A percentile compares a stretch with the other conserved stretches of the same genome.
Evolutionary conservation across 1,140 invertebrate species (phyloP).

Genomic region (Luehdorfia chinensis): DNA sequence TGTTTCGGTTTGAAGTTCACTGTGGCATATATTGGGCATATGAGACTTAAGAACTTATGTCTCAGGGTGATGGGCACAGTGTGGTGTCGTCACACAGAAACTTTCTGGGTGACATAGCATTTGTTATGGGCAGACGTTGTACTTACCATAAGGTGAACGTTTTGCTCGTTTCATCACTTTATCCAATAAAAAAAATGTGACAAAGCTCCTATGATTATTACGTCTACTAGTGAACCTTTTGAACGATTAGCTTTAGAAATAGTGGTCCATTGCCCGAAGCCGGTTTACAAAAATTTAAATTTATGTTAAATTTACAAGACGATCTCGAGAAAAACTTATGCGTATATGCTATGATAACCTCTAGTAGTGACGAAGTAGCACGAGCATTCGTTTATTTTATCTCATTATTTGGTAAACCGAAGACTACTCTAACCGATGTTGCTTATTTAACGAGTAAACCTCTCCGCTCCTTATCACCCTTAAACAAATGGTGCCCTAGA

Average conservation of each 20-base stretch:
- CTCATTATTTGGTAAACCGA: slow-evolving; percentile 41
- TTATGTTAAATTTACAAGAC: too few species aligned
- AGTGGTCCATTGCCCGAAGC: slow-evolving; percentile 35
- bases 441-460: slow-evolving; percentile 44
- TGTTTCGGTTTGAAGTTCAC: too few species aligned
- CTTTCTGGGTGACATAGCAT: too few species aligned
- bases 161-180: too few species aligned
- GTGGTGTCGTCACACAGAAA: too few species aligned
- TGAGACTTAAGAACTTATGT: too few species aligned
- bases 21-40: slow-evolving; percentile 23
- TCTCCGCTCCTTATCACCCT: slow-evolving; percentile 36
- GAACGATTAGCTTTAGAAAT: slow-evolving; percentile 35
- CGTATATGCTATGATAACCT: slow-evolving; percentile 34
- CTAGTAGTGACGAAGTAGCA: slow-evolving; percentile 33
- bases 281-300: slow-evolving; percentile 28
- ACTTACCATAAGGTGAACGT: too few species aligned
- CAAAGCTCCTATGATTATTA: slow-evolving; percentile 41
- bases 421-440: slow-evolving; percentile 54
- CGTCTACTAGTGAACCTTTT: slow-evolving; percentile 31
- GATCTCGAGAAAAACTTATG: slow-evolving; percentile 42
- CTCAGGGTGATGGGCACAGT: too few species aligned
- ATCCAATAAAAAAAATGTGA: too few species aligned
- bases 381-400: slow-evolving; percentile 37
- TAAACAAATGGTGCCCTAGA: too few species aligned
- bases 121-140: too few species aligned